phyloP scores from a whole-genome alignment of 2,888 invertebrate species.

The Priocnemis perturbator region DNA sequence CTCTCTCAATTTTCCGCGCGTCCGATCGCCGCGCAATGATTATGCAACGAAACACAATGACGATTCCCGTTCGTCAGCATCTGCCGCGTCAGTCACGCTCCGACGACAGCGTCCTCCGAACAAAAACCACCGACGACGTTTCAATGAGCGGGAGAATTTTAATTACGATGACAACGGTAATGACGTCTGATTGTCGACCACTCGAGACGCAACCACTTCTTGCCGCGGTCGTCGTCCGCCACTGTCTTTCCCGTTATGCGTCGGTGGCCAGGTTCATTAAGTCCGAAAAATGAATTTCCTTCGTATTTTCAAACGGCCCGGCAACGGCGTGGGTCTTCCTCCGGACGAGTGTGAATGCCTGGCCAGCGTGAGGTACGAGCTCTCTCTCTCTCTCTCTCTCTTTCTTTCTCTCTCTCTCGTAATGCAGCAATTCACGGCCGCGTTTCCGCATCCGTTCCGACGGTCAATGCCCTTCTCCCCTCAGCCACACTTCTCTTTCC shows the following conservation, averaged over 20 bases:
- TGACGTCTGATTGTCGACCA: not conserved
- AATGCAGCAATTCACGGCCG: slow-evolving; percentile 30
- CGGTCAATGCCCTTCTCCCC: slow-evolving; percentile 8
- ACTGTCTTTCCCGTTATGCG: too few species aligned
- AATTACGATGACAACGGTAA: not conserved
- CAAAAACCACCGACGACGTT: too few species aligned
- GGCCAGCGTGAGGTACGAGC: not conserved
- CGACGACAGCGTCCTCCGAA: too few species aligned
- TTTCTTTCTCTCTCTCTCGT: slow-evolving; percentile 7
- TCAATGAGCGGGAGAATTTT: too few species aligned
- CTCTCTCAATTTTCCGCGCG: too few species aligned
- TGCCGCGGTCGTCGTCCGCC: slow-evolving; percentile 2
- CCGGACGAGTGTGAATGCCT: slow-evolving; percentile 18
- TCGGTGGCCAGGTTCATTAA: slow-evolving; percentile 35
- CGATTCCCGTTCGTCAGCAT: too few species aligned
- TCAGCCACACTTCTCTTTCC: not conserved
- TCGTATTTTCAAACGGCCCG: slow-evolving; percentile 36
- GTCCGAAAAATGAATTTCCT: slow-evolving; percentile 47
- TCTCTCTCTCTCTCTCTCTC: not conserved
- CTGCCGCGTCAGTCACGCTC: too few species aligned
- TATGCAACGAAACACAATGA: too few species aligned
- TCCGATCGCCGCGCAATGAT: too few species aligned
- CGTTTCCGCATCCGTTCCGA: slow-evolving; percentile 28
- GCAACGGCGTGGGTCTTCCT: too few species aligned
- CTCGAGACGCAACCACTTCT: not conserved